These are phyloP conservation scores for Hozukius guyotensis DNA, from an alignment of 2,797 vertebrate species.

Conservation along the genomic window DNA sequence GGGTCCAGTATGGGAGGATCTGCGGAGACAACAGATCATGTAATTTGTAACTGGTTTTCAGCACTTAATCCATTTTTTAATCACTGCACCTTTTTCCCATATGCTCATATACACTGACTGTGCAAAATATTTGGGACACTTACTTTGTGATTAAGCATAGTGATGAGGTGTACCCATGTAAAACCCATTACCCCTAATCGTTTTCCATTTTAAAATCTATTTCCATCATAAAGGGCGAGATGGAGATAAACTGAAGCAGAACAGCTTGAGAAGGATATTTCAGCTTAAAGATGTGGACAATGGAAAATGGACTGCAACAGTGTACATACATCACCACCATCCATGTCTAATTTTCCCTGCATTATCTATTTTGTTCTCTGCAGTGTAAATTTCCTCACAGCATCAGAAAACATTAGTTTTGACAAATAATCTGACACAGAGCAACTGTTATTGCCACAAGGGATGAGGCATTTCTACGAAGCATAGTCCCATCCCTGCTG, in stretches of 20 bases:
- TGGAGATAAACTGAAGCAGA: not conserved
- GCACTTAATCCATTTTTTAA: not conserved
- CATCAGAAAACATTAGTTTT: conserved; percentile 16
- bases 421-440: conserved; percentile 36
- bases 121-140: not conserved
- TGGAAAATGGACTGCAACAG: not conserved
- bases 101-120: not conserved
- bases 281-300: not conserved
- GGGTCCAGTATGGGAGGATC: conserved; percentile 93
- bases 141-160: not conserved
- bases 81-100: not conserved
- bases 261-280: not conserved
- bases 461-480: conserved; percentile 7
- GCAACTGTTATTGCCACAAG: conserved; percentile 20
- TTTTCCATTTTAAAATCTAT: conserved; percentile 6
- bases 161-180: not conserved
- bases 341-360: not conserved
- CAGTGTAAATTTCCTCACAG: conserved; percentile 4
- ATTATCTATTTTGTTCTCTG: not conserved
- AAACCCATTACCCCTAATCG: not conserved
- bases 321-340: not conserved
- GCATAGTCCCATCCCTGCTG: conserved; percentile 27
- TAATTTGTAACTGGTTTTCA: not conserved
- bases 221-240: not conserved
- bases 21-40: conserved; percentile 56